phyloP scores from a whole-genome alignment of 2,888 invertebrate species.

The Cerastis rubricosa region DNA sequence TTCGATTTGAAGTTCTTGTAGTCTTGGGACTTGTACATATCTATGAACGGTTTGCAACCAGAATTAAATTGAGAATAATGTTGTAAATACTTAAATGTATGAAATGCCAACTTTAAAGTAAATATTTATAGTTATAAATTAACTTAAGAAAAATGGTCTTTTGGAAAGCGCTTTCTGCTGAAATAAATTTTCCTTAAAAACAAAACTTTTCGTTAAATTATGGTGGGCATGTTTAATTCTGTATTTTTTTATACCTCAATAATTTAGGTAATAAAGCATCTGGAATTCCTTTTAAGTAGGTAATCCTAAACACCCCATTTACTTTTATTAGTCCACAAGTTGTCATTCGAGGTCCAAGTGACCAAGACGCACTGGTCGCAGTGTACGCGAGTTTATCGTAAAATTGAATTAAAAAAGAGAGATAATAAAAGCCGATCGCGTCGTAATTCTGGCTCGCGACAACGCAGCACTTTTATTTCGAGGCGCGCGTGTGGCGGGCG shows the following conservation, averaged over 20 bases:
- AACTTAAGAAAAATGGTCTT: not conserved
- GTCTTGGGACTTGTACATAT: slow-evolving; percentile 47
- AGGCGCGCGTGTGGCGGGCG: slow-evolving; percentile 84
- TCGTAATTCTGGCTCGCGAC: slow-evolving; percentile 90
- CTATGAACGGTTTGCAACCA: not conserved
- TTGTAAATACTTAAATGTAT: not conserved
- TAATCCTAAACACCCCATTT: slow-evolving; percentile 15
- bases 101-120: not conserved
- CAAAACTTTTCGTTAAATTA: not conserved
- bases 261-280: not conserved
- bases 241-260: not conserved
- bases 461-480: slow-evolving; percentile 89
- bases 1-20: slow-evolving; percentile 30
- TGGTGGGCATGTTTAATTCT: not conserved
- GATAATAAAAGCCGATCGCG: slow-evolving; percentile 88
- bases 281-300: not conserved
- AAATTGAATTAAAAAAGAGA: slow-evolving; percentile 90
- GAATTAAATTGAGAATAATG: not conserved
- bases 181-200: not conserved
- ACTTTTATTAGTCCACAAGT: slow-evolving; percentile 19
- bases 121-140: not conserved
- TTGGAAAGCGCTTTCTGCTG: not conserved
- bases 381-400: slow-evolving; percentile 84
- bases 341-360: slow-evolving; percentile 49
- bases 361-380: slow-evolving; percentile 73